Percentiles rank a stretch among this genome's conserved stretches.
These are phyloP conservation scores for Diplodus sargus DNA, from an alignment of 2,797 vertebrate genomes.

Conservation along the genomic window DNA sequence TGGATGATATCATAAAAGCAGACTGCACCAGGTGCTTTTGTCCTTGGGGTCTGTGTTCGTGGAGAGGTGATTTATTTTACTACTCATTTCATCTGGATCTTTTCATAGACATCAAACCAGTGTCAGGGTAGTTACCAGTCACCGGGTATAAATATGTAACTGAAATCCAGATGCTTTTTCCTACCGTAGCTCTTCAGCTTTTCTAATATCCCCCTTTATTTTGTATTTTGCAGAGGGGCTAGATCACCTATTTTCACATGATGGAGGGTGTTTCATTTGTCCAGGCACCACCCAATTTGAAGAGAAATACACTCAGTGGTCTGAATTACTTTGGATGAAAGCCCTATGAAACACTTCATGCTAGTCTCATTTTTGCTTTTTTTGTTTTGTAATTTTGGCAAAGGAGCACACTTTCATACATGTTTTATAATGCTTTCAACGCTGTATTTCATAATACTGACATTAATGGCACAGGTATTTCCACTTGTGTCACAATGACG, in stretches of 20 bases:
- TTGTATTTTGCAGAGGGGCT: constrained; percentile 13
- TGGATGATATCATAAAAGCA: constrained; percentile 54
- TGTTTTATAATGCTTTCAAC: constrained; percentile 24
- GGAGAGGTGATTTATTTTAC: constrained; percentile 37
- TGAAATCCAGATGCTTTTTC: constrained; percentile 3
- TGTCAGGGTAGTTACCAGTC: background rate
- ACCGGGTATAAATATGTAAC: constrained; percentile 9
- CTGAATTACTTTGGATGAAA: constrained; percentile 37
- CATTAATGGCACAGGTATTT: constrained; percentile 29
- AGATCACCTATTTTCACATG: constrained; percentile 22
- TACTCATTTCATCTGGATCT: constrained; percentile 1
- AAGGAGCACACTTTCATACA: constrained; percentile 16
- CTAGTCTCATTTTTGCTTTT: constrained; percentile 1
- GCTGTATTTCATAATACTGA: constrained; percentile 22
- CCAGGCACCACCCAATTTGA: background rate
- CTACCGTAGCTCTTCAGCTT: background rate
- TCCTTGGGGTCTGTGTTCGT: constrained; percentile 7
- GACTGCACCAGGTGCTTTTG: constrained; percentile 58
- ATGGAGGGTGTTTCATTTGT: constrained; percentile 57
- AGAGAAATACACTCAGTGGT: constrained; percentile 9
- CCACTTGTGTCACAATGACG: background rate
- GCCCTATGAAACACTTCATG: constrained; percentile 31
- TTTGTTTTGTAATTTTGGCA: constrained; percentile 21
- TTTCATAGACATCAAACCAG: constrained; percentile 27
- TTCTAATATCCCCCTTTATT: background rate